Evolutionary conservation across 2,888 invertebrate genomes (phyloP).

Genomic region (Rotaria macrura): DNA sequence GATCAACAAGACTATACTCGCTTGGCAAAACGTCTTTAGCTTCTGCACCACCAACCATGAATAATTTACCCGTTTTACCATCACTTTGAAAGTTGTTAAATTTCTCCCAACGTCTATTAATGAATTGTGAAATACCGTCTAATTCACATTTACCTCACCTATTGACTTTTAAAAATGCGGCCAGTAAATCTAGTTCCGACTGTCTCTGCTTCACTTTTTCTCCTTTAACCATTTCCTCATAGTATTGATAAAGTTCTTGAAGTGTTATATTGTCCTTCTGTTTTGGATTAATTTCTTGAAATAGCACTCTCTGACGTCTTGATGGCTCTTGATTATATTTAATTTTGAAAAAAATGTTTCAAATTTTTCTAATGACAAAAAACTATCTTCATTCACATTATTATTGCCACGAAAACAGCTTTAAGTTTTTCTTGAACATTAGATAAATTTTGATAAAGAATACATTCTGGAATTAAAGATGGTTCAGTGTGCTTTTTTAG

Average conservation of each 20-base stretch:
- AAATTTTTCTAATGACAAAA: too few relatives aligned
- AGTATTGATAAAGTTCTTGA: background rate
- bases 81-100: constrained; percentile 28
- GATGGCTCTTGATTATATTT: too few relatives aligned
- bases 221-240: background rate
- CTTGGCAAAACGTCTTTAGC: constrained; percentile 24
- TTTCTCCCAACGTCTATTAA: constrained; percentile 19
- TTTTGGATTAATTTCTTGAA: background rate
- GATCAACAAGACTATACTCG: constrained; percentile 22
- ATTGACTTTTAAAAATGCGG: background rate
- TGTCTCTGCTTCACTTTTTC: background rate
- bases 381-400: too few relatives aligned
- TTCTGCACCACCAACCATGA: constrained; percentile 26
- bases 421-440: too few relatives aligned
- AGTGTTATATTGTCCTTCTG: background rate
- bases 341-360: too few relatives aligned
- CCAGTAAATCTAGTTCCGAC: background rate
- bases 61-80: constrained; percentile 27
- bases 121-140: constrained; percentile 17
- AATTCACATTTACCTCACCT: background rate
- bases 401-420: too few relatives aligned
- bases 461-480: too few relatives aligned
- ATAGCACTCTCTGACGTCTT: background rate
- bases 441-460: too few relatives aligned
- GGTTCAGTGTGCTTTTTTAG: too few relatives aligned